Conservation (phyloP, 37 sponge, comb jelly and placozoan genomes). For the Ephydatia muelleri region DNA sequence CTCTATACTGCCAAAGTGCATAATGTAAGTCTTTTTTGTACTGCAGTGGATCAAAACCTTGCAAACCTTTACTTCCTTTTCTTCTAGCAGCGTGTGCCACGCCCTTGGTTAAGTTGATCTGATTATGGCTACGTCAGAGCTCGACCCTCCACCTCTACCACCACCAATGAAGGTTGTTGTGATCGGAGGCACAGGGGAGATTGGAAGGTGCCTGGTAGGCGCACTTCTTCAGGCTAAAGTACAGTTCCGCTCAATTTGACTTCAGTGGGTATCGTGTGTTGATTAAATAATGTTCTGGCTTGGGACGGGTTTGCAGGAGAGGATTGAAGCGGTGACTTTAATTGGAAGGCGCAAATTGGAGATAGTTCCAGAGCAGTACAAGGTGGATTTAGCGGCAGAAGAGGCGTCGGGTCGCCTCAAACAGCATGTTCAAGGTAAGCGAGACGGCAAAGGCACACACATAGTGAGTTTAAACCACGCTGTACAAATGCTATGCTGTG, state of each 20-base stretch:
- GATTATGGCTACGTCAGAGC: neutral
- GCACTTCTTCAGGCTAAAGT: conserved; percentile 61
- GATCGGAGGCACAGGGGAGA: conserved; percentile 83
- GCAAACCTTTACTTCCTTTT: neutral
- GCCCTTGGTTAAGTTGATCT: neutral
- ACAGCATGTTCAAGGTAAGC: conserved; percentile 66
- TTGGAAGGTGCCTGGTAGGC: conserved; percentile 64
- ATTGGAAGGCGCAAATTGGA: conserved; percentile 52
- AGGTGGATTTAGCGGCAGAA: conserved; percentile 39
- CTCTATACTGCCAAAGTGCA: neutral
- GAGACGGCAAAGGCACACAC: neutral
- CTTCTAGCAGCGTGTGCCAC: neutral
- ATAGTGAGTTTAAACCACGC: neutral
- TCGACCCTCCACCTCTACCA: neutral
- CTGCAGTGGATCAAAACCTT: neutral
- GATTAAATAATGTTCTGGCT: neutral
- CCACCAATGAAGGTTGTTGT: conserved; percentile 60
- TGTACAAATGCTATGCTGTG: too few relatives aligned
- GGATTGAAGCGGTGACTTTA: conserved; percentile 58
- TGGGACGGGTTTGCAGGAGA: conserved; percentile 11
- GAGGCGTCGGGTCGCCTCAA: conserved; percentile 57
- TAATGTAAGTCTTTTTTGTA: neutral
- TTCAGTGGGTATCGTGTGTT: neutral
- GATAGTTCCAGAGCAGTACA: conserved; percentile 40
- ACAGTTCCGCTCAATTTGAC: neutral